phyloP scores from a whole-genome alignment of 2,888 invertebrate genomes.

The Sarcophaga caerulescens region DNA sequence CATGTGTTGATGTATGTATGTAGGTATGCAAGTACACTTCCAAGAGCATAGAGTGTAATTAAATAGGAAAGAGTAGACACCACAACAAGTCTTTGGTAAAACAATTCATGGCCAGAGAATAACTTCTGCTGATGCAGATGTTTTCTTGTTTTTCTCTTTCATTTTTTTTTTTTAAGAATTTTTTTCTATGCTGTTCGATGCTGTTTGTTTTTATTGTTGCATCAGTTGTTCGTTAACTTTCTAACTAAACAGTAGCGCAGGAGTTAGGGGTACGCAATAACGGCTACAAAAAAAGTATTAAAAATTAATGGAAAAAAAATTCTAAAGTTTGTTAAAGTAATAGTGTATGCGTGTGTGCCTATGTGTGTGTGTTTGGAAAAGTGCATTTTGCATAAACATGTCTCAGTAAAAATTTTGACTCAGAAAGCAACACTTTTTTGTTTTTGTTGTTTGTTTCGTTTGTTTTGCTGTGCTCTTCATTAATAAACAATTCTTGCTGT shows the following conservation, averaged over 20 bases:
- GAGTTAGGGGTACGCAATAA: not conserved
- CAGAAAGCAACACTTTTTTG: not conserved
- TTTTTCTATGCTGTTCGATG: slow-evolving; percentile 48
- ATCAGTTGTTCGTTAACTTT: slow-evolving; percentile 62
- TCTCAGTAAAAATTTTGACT: slow-evolving; percentile 1
- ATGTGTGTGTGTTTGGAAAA: not conserved
- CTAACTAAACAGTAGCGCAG: slow-evolving; percentile 24
- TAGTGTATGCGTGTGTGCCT: not conserved
- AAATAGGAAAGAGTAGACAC: slow-evolving; percentile 2
- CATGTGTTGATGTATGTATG: not conserved
- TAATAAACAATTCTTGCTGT: not conserved
- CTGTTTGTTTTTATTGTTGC: slow-evolving; percentile 27
- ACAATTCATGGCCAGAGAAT: slow-evolving; percentile 4
- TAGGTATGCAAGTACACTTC: not conserved
- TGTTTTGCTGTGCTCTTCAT: slow-evolving; percentile 1
- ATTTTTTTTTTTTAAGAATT: slow-evolving; percentile 22
- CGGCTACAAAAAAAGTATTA: not conserved
- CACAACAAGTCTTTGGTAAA: not conserved
- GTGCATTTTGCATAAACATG: slow-evolving; percentile 14
- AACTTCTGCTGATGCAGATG: not conserved
- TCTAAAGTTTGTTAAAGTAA: not conserved
- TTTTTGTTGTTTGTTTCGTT: slow-evolving; percentile 16
- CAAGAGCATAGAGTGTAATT: not conserved
- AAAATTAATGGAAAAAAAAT: slow-evolving; percentile 31
- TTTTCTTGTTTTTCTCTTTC: not conserved